Evolutionary conservation across 2,888 invertebrate species (phyloP).

Genomic region (Athalia rosae): DNA sequence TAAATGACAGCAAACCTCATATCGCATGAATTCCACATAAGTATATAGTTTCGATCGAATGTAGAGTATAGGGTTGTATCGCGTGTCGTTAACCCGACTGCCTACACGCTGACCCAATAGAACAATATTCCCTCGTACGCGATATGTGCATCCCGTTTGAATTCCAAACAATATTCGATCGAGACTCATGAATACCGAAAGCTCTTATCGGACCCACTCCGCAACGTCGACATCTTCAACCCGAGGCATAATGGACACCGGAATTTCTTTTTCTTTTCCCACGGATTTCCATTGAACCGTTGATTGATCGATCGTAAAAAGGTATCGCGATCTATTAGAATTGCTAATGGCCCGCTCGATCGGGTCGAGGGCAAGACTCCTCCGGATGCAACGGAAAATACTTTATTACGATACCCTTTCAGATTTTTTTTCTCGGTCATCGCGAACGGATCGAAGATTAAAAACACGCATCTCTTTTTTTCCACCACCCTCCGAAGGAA

Average conservation of each 20-base stretch:
- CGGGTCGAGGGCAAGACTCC: too few relatives aligned
- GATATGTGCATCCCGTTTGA: slow-evolving; percentile 7
- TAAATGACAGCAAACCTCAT: too few relatives aligned
- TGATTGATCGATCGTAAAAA: slow-evolving; percentile 11
- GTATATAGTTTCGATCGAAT: not conserved
- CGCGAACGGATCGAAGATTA: too few relatives aligned
- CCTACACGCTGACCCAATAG: not conserved
- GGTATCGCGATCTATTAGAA: too few relatives aligned
- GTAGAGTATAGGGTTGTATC: not conserved
- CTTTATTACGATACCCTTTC: too few relatives aligned
- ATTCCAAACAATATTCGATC: not conserved
- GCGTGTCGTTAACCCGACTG: too few relatives aligned
- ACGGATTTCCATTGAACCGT: not conserved
- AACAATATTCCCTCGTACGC: not conserved
- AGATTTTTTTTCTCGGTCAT: too few relatives aligned
- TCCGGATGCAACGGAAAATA: too few relatives aligned
- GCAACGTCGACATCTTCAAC: not conserved
- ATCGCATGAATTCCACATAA: too few relatives aligned
- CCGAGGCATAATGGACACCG: not conserved
- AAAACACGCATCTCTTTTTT: too few relatives aligned
- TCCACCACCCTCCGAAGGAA: too few relatives aligned
- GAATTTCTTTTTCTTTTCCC: not conserved
- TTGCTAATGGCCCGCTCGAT: too few relatives aligned
- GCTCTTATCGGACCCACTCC: slow-evolving; percentile 2
- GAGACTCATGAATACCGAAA: not conserved